phyloP scores from a whole-genome alignment of 2,888 invertebrate genomes.

The Coronaproctus castanopsis region DNA sequence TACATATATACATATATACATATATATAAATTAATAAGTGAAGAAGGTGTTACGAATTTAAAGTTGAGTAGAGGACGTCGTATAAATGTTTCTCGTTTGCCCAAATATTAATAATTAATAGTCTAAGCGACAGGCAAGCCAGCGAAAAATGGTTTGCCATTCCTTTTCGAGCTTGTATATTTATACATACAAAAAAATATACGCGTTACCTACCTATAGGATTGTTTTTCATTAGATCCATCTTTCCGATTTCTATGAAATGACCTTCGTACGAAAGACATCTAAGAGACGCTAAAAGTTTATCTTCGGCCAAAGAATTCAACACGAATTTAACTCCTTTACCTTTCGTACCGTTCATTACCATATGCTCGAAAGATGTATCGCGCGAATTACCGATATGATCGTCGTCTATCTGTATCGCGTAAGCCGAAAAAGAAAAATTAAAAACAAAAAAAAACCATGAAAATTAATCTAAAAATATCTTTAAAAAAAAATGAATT shows the following conservation, averaged over 20 bases:
- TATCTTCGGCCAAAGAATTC: conserved; percentile 8
- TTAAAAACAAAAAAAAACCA: too few relatives aligned
- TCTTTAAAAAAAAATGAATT: too few relatives aligned
- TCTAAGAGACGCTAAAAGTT: conserved; percentile 6
- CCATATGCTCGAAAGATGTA: background rate
- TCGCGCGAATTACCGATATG: conserved; percentile 7
- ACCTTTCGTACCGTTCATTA: conserved; percentile 5
- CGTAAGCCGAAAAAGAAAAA: too few relatives aligned
- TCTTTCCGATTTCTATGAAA: conserved; percentile 9
- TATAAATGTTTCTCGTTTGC: too few relatives aligned
- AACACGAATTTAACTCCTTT: conserved; percentile 4
- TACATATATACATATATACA: background rate
- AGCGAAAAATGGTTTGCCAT: too few relatives aligned
- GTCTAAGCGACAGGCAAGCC: too few relatives aligned
- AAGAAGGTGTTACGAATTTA: too few relatives aligned
- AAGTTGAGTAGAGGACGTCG: too few relatives aligned
- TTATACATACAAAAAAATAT: background rate
- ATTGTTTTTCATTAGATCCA: conserved; percentile 6
- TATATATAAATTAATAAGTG: background rate
- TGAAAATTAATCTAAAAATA: too few relatives aligned
- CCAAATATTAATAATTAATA: too few relatives aligned
- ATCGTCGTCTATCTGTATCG: conserved; percentile 7
- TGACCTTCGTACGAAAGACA: conserved; percentile 7
- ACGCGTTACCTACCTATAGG: background rate
- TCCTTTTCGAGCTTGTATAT: too few relatives aligned